Evolutionary conservation across 2,797 vertebrate genomes (phyloP), one percentile per base, ranked within the genome.

Genomic region (Novumbra hubbsi): DNA sequence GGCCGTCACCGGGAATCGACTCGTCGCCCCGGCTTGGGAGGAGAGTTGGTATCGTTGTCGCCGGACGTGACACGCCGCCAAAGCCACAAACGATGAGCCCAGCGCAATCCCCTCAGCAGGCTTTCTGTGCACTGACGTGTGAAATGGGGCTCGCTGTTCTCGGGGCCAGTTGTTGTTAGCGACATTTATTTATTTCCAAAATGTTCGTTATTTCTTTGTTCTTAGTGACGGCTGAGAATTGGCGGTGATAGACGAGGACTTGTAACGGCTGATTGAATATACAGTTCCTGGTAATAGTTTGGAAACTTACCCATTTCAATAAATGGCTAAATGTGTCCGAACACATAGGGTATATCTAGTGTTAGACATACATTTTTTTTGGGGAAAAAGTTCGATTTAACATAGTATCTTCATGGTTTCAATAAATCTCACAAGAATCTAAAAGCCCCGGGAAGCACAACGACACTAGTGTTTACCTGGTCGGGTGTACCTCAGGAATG

Each of bases 391-490:
- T 21, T 55, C 16, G 6, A 55, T 55, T 38, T 38, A 3, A 38
- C 8, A 3, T 8, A 38, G 9, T 8, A 1, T 45, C 41, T 45
- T 55, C 17, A 55, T 55, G 2, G 19, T 5, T 5, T 30, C 3
- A 30, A 15, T 12, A 28, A 24, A 63, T 63, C 60, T 27, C 28
- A 30, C 24, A 24, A 63, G 52, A 57, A n/a, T 16, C 45, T 12
- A 15, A 14, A 21, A 5, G 0, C 17, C 1, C 14, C 2, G 6
- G 28, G 16, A 50, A 6, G 32, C 55, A 71, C 70, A 57, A 6
- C 3, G 30, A 45, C 16, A 3, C n/a, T 50, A 4, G 1, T 27
- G 62, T 79, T 89, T 93, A 98, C 98, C 96, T 96, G 73, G 81
- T 88, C 63, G 84, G 75, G 57, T 87, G 76, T 11, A 84, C 69